Base-by-base conservation (phyloP, 2,797 vertebrate genomes). In the Hemibagrus guttatus region DNA sequence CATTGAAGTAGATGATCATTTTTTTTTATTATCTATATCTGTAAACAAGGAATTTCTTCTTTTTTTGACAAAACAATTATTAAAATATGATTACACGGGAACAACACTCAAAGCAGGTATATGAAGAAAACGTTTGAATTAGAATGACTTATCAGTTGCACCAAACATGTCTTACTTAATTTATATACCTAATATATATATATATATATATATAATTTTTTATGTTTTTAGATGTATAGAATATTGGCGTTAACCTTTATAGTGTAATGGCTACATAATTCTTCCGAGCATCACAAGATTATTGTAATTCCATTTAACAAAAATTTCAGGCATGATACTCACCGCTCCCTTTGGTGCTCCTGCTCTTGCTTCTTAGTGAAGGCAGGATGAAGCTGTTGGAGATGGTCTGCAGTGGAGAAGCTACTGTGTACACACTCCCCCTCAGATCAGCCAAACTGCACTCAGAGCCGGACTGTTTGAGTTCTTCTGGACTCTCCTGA, bases 401-500 rank as follows among this genome's bases (percentile, higher is more conserved):
- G 78, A 81, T 81, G 64, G 59, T 82, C 31, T 85, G 58, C 17
- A 39, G 7, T 81, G 71, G 71, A 84, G 42, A 66, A 26, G 31
- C 69, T 39, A 75, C 49, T 63, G 76, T 86, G 52, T 28, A 64
- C 81, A 68, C 81, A 39, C 64, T 80, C 58, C n/a, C 46, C 39
- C 74, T 83, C 72, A 58, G 39, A 64, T 23, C 54, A 82, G 61
- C 80, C 61, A 68, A 52, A 82, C 61, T 72, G 68, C 42, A 84
- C 84, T 84, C 59, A 68, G n/a, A 80, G 61, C 64, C 66, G 21
- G 26, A 84, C 74, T 64, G 84, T 78, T 59, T 76, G 81, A 84
- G 85, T 87, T 89, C 84, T 87, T 80, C 71, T 61, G 84, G 75
- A 74, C 72, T 82, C 86, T 63, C 42, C 49, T 84, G 42, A 89